These are phyloP conservation scores for Tholera decimalis DNA, from an alignment of 2,888 invertebrate species.

Conservation along the genomic window DNA sequence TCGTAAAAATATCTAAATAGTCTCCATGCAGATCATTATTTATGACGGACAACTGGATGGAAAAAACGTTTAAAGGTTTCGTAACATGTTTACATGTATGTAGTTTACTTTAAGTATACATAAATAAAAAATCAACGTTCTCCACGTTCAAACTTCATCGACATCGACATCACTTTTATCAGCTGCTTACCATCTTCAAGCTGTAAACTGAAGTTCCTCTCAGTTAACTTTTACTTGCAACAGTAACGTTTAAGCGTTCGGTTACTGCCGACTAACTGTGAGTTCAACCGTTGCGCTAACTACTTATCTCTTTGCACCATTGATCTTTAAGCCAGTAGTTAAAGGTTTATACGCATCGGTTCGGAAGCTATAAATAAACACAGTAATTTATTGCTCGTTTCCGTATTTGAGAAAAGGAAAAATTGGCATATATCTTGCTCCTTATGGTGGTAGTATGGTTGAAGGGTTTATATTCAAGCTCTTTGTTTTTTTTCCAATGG, in stretches of 20 bases:
- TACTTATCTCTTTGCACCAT: conserved; percentile 59
- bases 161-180: conserved; percentile 31
- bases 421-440: conserved; percentile 20
- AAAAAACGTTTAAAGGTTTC: neutral
- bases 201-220: conserved; percentile 46
- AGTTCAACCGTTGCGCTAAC: conserved; percentile 47
- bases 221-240: conserved; percentile 56
- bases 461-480: neutral
- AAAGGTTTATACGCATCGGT: conserved; percentile 44
- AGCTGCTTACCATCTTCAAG: conserved; percentile 30
- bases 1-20: neutral
- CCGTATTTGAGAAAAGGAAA: conserved; percentile 17
- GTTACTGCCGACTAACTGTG: conserved; percentile 44
- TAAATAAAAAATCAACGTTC: neutral
- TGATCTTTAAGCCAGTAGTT: conserved; percentile 51
- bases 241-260: conserved; percentile 34
- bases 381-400: conserved; percentile 37
- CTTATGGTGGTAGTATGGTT: conserved; percentile 15
- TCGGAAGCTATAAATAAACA: conserved; percentile 35
- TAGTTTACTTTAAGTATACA: neutral
- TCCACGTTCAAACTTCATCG: conserved; percentile 10
- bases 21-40: neutral
- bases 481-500: neutral
- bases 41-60: neutral
- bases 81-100: neutral